Base-by-base conservation (phyloP, 2,113 vertebrate genomes). In the Dipodomys ordii region DNA sequence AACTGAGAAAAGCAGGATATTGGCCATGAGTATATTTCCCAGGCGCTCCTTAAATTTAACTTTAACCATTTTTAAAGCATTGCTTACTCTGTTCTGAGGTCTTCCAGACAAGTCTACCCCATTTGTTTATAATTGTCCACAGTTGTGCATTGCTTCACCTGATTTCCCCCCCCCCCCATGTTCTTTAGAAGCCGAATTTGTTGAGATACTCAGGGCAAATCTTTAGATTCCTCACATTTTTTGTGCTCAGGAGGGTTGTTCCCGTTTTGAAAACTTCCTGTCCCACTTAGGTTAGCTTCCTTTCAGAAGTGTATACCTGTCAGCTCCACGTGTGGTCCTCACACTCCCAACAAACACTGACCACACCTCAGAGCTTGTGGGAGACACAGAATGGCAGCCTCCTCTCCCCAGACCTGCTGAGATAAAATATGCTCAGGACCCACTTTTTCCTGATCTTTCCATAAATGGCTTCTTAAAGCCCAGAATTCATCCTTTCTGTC, bases 91-190 rank as follows among this genome's bases (percentile, higher is more conserved):
- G 8, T 73, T 77, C 71, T 83, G 74, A 86, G 46, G 30, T 20
- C 57, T 87, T 87, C 44, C 53, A 69, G 22, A 73, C 4, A 85
- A 73, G 49, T 86, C 81, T 83, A 15, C 53, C 77, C 22, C 16
- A n/a, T 77, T 87, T 82, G 11, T 72, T 39, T 88, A 44, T 64
- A 88, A 68, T 89, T 88, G n/a, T 73, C 49, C 27, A 93, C n/a
- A 64, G 65, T 65, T 85, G 30, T 19, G 23, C 6, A 1, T 65
- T 39, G 92, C 76, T 64, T 35, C 11, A 39, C 78, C 65, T 35
- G 81, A 86, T 8, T 65, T 91, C 20, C 30, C 49, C 49, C 15
- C 3, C 15, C 16, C 53, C 53, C 73, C 22, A 91, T 27, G 16
- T 76, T 88, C 32, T 76, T 84, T 81, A 35, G 62, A 91, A 84